These are phyloP conservation scores for Sycophila sp. DNA, from an alignment of 1,140 invertebrate species.

Conservation along the genomic window DNA sequence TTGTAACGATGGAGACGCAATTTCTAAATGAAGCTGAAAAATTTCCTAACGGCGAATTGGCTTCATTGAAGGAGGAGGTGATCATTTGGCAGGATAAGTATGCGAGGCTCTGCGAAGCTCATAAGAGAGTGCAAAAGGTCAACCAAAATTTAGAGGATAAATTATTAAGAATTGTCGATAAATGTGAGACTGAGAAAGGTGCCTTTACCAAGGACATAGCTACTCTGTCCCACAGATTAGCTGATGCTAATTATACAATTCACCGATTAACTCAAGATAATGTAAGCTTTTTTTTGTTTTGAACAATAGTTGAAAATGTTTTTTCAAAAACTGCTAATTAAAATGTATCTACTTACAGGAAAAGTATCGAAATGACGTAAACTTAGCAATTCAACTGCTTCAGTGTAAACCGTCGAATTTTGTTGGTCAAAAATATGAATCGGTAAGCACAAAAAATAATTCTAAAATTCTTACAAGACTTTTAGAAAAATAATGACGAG, in stretches of 20 bases:
- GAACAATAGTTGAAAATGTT: no score
- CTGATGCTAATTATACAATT: slow-evolving; percentile 88
- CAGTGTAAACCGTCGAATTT: slow-evolving; percentile 96
- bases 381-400: slow-evolving; percentile 90
- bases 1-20: slow-evolving; percentile 85
- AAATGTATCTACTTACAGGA: slow-evolving; percentile 75
- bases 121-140: slow-evolving; percentile 92
- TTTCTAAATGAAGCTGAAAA: slow-evolving; percentile 84
- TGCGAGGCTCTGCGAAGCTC: slow-evolving; percentile 87
- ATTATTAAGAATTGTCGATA: slow-evolving; percentile 90
- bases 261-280: slow-evolving; percentile 91
- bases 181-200: slow-evolving; percentile 91
- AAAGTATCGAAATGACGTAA: slow-evolving; percentile 93
- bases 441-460: slow-evolving; percentile 73
- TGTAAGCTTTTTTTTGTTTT: slow-evolving; percentile 75
- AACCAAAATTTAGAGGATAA: slow-evolving; percentile 97
- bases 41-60: slow-evolving; percentile 76
- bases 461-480: background rate
- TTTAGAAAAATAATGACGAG: background rate
- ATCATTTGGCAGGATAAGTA: slow-evolving; percentile 92
- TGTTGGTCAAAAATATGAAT: slow-evolving; percentile 90
- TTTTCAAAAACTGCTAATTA: no score
- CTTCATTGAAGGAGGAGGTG: slow-evolving; percentile 85
- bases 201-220: slow-evolving; percentile 88
- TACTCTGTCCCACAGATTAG: slow-evolving; percentile 84